phyloP scores from a whole-genome alignment of 2,888 invertebrate species.

The Synergus umbraculus region DNA sequence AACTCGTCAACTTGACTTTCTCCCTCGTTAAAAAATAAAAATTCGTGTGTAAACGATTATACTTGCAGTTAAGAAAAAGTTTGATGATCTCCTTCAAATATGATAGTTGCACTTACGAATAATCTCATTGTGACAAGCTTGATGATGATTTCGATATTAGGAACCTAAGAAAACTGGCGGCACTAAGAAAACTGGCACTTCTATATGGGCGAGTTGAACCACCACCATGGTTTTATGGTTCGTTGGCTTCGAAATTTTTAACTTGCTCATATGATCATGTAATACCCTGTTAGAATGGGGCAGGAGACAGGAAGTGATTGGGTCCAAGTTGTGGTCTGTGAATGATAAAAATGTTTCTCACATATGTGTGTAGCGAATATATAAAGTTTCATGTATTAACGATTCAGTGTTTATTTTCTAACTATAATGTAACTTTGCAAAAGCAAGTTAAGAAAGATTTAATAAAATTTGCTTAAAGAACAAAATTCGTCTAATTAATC shows the following conservation, averaged over 20 bases:
- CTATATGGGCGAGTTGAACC: slow-evolving; percentile 70
- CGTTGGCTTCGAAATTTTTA: slow-evolving; percentile 50
- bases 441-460: no score
- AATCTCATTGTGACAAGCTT: slow-evolving; percentile 65
- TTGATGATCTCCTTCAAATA: background rate
- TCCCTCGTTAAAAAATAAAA: background rate
- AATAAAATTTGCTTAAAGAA: no score
- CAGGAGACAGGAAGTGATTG: slow-evolving; percentile 68
- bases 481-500: no score
- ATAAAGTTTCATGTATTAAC: background rate
- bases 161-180: slow-evolving; percentile 70
- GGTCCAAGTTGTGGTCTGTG: slow-evolving; percentile 43
- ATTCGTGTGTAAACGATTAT: background rate
- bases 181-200: slow-evolving; percentile 60
- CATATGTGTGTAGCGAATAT: background rate
- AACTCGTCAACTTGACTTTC: slow-evolving; percentile 19
- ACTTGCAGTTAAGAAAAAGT: background rate
- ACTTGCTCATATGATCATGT: slow-evolving; percentile 56
- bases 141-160: slow-evolving; percentile 63
- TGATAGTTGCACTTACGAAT: slow-evolving; percentile 65
- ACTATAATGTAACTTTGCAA: background rate
- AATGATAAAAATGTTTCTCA: slow-evolving; percentile 9
- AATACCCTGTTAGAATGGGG: slow-evolving; percentile 52
- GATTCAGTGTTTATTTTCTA: background rate
- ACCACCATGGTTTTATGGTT: slow-evolving; percentile 72